These are phyloP conservation scores for Agonopterix subpropinquella DNA, from an alignment of 2,888 invertebrate species.

Conservation along the genomic window DNA sequence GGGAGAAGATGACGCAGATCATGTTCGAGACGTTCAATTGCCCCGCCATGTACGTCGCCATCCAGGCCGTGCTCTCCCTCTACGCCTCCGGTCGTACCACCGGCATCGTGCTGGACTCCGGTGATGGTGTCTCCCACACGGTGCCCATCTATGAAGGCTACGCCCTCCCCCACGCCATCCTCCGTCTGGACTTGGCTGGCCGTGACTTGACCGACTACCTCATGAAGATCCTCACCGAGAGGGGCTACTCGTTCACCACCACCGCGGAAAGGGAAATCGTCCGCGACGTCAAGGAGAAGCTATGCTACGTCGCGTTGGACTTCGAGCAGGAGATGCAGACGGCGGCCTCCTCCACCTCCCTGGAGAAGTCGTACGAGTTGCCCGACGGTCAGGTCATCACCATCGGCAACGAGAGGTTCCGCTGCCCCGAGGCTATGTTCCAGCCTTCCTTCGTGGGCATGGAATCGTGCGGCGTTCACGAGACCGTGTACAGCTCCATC, in stretches of 20 bases:
- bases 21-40: conserved; percentile 96
- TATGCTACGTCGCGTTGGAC: conserved; percentile 95
- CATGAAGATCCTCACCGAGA: conserved; percentile 95
- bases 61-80: conserved; percentile 94
- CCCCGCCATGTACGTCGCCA: conserved; percentile 94
- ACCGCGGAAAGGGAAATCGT: conserved; percentile 96
- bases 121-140: conserved; percentile 95
- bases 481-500: conserved; percentile 94
- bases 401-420: conserved; percentile 91
- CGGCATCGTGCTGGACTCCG: conserved; percentile 93
- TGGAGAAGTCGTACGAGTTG: conserved; percentile 95
- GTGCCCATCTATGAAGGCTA: conserved; percentile 95
- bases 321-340: conserved; percentile 98
- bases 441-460: conserved; percentile 93
- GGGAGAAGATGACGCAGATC: conserved; percentile 97
- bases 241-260: conserved; percentile 93
- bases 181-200: conserved; percentile 93
- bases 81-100: conserved; percentile 97
- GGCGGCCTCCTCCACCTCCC: conserved; percentile 90
- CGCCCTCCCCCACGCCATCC: conserved; percentile 91
- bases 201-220: conserved; percentile 95
- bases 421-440: conserved; percentile 92
- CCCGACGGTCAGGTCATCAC: conserved; percentile 94
- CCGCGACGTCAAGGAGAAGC: conserved; percentile 95
- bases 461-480: conserved; percentile 93